A percentile compares a stretch with the other conserved stretches of the same genome.
phyloP scores from a whole-genome alignment of 1,140 invertebrate genomes.

The Fopius arisanus region DNA sequence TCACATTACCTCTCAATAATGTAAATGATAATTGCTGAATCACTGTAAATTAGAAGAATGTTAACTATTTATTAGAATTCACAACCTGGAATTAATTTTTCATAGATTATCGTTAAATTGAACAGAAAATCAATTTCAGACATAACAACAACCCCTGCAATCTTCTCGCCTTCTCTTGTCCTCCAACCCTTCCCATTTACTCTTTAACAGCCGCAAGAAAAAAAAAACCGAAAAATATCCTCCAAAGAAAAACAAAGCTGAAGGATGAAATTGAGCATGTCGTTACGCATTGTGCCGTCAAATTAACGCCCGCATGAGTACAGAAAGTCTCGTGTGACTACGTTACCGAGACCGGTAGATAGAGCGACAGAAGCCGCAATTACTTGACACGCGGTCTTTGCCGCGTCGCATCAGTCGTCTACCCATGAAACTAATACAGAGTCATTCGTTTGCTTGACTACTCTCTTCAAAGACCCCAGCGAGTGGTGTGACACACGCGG shows the following conservation, averaged over 20 bases:
- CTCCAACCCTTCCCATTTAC: too few species aligned
- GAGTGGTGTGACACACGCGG: slow-evolving; percentile 8
- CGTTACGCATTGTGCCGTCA: slow-evolving; percentile 53
- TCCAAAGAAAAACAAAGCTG: slow-evolving; percentile 37
- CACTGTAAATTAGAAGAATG: too few species aligned
- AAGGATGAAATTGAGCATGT: slow-evolving; percentile 53
- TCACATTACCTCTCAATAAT: too few species aligned
- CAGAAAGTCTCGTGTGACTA: not conserved
- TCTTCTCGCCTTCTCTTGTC: too few species aligned
- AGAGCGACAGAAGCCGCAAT: slow-evolving; percentile 50
- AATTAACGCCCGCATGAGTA: slow-evolving; percentile 51
- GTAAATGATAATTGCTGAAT: too few species aligned
- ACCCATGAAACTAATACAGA: not conserved
- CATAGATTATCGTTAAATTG: too few species aligned
- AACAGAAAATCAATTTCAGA: too few species aligned
- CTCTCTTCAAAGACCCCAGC: slow-evolving; percentile 7
- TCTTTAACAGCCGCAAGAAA: too few species aligned
- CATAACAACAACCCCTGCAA: too few species aligned
- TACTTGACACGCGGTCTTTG: slow-evolving; percentile 50
- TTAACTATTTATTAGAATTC: too few species aligned
- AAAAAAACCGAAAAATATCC: too few species aligned
- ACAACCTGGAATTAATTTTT: too few species aligned
- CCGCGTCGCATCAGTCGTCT: not conserved
- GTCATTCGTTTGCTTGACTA: not conserved
- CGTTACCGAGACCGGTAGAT: slow-evolving; percentile 5